These are phyloP conservation scores for Netelia inedita DNA, from an alignment of 2,888 invertebrate genomes.

Conservation along the genomic window DNA sequence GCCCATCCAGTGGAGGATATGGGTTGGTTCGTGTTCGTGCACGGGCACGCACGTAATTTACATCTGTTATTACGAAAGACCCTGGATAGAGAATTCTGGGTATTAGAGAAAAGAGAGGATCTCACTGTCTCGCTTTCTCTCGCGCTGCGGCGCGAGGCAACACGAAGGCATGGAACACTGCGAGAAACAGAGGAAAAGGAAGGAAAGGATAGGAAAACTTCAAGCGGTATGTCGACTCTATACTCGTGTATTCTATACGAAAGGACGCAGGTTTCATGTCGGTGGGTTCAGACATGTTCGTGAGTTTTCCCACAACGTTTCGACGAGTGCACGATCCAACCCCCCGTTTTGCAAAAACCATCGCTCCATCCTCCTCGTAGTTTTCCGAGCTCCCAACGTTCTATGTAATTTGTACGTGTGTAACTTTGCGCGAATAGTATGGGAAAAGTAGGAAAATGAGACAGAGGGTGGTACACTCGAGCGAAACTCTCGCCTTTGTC, in stretches of 20 bases:
- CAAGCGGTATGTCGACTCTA: conserved; percentile 14
- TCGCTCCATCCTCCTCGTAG: neutral
- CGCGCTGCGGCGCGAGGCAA: conserved; percentile 20
- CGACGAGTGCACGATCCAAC: neutral
- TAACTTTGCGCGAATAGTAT: conserved; percentile 2
- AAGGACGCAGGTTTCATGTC: conserved; percentile 25
- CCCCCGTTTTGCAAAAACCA: conserved; percentile 33
- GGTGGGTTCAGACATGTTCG: neutral
- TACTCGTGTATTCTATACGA: conserved; percentile 9
- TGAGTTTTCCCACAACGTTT: conserved; percentile 16
- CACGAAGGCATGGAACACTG: neutral
- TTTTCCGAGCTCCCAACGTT: neutral
- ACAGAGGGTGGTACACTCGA: neutral
- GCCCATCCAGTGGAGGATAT: conserved; percentile 45
- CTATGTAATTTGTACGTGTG: neutral
- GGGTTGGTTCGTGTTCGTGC: conserved; percentile 69
- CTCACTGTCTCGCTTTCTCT: conserved; percentile 32
- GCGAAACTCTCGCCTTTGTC: conserved; percentile 58
- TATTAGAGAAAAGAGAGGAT: conserved; percentile 26
- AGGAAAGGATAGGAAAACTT: conserved; percentile 4
- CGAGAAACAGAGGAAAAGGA: neutral
- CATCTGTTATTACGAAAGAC: conserved; percentile 84
- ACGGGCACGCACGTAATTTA: conserved; percentile 84
- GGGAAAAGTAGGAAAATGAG: conserved; percentile 34
- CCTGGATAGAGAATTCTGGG: conserved; percentile 42